Evolutionary conservation across 2,888 invertebrate species (phyloP).

Genomic region (Eupithecia subumbrata): DNA sequence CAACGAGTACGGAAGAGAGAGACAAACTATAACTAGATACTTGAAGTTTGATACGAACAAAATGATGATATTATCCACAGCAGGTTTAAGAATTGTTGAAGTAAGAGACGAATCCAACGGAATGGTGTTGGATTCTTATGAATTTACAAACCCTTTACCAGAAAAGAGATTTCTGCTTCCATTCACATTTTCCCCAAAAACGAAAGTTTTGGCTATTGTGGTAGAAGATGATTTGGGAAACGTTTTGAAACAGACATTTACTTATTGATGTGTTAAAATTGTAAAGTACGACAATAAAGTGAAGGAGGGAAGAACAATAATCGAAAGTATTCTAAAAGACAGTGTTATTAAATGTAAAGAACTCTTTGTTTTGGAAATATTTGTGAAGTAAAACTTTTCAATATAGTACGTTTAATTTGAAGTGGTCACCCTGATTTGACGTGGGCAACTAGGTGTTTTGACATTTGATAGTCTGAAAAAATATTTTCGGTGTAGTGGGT

Average conservation of each 20-base stretch:
- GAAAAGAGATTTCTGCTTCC: slow-evolving; percentile 85
- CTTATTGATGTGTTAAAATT: slow-evolving; percentile 66
- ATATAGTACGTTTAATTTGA: slow-evolving; percentile 38
- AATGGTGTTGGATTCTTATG: slow-evolving; percentile 85
- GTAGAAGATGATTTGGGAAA: slow-evolving; percentile 88
- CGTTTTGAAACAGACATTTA: slow-evolving; percentile 86
- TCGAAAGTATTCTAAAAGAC: slow-evolving; percentile 17
- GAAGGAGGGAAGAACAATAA: slow-evolving; percentile 41
- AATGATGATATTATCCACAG: slow-evolving; percentile 85
- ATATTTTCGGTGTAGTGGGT: slow-evolving; percentile 31
- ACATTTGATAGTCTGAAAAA: slow-evolving; percentile 43
- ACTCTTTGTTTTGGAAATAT: not conserved
- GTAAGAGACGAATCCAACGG: slow-evolving; percentile 85
- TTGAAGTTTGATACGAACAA: slow-evolving; percentile 82
- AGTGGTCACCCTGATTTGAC: slow-evolving; percentile 50
- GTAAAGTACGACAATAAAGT: slow-evolving; percentile 73
- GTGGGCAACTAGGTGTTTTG: slow-evolving; percentile 51
- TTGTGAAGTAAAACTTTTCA: slow-evolving; percentile 11
- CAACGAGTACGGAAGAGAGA: slow-evolving; percentile 81
- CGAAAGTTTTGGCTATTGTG: slow-evolving; percentile 83
- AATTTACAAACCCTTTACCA: slow-evolving; percentile 83
- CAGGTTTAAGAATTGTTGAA: slow-evolving; percentile 87
- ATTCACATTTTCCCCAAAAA: slow-evolving; percentile 78
- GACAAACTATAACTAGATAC: slow-evolving; percentile 81
- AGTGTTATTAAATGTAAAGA: slow-evolving; percentile 9